phyloP scores from a whole-genome alignment of 2,113 vertebrate genomes.

The Falco punctatus region DNA sequence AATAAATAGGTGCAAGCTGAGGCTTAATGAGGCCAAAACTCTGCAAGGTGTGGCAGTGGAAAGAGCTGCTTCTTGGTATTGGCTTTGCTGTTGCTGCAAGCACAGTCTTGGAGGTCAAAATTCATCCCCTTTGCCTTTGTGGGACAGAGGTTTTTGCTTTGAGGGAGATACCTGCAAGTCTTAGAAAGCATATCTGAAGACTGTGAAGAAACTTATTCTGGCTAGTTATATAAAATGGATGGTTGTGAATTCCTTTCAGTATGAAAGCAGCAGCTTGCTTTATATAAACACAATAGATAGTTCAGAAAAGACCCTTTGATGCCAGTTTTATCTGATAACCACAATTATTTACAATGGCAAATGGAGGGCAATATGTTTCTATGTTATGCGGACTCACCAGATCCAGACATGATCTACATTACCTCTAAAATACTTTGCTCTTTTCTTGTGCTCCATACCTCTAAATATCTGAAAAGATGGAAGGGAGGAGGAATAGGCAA shows the following conservation, averaged over 20 bases:
- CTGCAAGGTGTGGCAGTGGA: background rate
- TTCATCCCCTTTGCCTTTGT: background rate
- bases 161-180: background rate
- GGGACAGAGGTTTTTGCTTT: background rate
- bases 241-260: background rate
- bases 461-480: background rate
- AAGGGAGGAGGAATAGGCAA: fast-evolving
- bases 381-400: background rate
- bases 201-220: background rate
- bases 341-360: background rate
- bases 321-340: background rate
- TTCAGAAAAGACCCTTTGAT: background rate
- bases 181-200: background rate
- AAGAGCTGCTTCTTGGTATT: background rate
- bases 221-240: background rate
- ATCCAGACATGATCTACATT: background rate
- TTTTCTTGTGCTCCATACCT: background rate
- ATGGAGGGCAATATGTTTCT: background rate
- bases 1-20: background rate
- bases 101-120: background rate
- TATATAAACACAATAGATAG: background rate
- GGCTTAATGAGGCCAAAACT: background rate
- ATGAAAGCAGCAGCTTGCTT: background rate
- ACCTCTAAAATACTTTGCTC: background rate
- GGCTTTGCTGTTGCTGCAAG: background rate